Evolutionary conservation across 2,888 invertebrate species (phyloP).

Genomic region (Thelaira solivaga): DNA sequence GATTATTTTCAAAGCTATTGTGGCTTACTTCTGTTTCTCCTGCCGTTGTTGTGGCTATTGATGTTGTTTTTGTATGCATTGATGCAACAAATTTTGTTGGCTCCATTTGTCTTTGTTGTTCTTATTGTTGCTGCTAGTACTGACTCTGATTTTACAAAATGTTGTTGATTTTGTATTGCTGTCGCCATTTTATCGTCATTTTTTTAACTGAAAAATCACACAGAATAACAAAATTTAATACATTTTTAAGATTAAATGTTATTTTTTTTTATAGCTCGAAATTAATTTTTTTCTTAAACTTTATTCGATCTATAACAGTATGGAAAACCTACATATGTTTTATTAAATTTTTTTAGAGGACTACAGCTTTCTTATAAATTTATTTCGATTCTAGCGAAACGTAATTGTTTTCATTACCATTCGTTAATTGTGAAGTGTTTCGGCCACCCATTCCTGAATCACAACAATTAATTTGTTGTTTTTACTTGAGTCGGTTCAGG

Average conservation of each 20-base stretch:
- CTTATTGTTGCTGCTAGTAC: slow-evolving; percentile 6
- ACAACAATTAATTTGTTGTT: too few relatives aligned
- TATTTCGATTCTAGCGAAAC: too few relatives aligned
- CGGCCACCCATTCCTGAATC: too few relatives aligned
- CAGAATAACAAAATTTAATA: slow-evolving; percentile 23
- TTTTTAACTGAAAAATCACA: slow-evolving; percentile 69
- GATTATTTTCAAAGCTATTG: slow-evolving; percentile 34
- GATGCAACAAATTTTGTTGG: slow-evolving; percentile 46
- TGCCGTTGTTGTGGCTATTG: neutral
- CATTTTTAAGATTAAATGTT: slow-evolving; percentile 36
- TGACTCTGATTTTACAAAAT: slow-evolving; percentile 59
- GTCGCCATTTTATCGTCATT: slow-evolving; percentile 76
- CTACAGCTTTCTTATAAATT: too few relatives aligned
- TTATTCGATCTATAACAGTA: too few relatives aligned
- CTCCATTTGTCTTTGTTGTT: slow-evolving; percentile 54
- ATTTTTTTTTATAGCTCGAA: slow-evolving; percentile 25
- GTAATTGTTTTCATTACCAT: too few relatives aligned
- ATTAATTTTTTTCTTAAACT: neutral
- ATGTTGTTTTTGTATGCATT: slow-evolving; percentile 32
- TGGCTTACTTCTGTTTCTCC: slow-evolving; percentile 36
- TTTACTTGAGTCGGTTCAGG: too few relatives aligned
- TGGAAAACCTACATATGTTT: too few relatives aligned
- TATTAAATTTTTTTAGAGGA: too few relatives aligned
- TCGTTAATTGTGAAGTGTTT: too few relatives aligned
- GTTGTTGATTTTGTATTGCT: slow-evolving; percentile 74